Evolutionary conservation across 1,140 invertebrate genomes (phyloP), one percentile per base, ranked within the genome.

Genomic region (Macrosteles quadrilineatus): DNA sequence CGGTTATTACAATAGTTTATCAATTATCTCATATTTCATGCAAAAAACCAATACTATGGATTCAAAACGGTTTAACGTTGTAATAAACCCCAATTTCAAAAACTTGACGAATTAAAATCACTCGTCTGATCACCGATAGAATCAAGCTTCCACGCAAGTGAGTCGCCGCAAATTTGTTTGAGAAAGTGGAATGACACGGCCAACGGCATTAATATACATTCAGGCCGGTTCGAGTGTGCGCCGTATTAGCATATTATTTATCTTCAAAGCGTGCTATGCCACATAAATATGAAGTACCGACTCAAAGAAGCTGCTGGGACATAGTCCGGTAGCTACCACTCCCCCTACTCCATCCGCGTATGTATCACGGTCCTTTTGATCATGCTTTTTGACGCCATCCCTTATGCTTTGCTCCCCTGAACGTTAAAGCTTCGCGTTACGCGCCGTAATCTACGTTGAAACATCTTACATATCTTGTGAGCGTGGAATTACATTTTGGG

Each of bases 191-290:
- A 50, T 50, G 47, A 23, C 21, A n/a, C n/a, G n/a, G n/a, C n/a
- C n/a, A n/a, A n/a, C n/a, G n/a, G n/a, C n/a, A 50, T 50, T 50
- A 50, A 50, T 50, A 50, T 50, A 50, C 47, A 50, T 50, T 50
- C 21, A n/a, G 47, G 17, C 47, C 6, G 47, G 17, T 6, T 11
- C 3, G 47, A 11, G 47, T 23, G 21, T n/a, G 21, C 17, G 4
- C n/a, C n/a, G 17, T 50, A 50, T 50, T 50, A 50, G 47, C 47
- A 50, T 50, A 50, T 50, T 50, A 50, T 50, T 50, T 50, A 50
- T 23, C 47, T 23, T 50, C 47, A 50, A 50, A 50, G 47, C 47
- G 47, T 50, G 21, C n/a, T 9, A 50, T 50, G n/a, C 21, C 4
- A 50, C 21, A 19, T 50, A 50, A 50, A 50, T 50, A 50, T 50